Percentiles rank a stretch among this genome's conserved stretches.
phyloP scores from a whole-genome alignment of 1,140 invertebrate genomes.

The Drosophila sp. region DNA sequence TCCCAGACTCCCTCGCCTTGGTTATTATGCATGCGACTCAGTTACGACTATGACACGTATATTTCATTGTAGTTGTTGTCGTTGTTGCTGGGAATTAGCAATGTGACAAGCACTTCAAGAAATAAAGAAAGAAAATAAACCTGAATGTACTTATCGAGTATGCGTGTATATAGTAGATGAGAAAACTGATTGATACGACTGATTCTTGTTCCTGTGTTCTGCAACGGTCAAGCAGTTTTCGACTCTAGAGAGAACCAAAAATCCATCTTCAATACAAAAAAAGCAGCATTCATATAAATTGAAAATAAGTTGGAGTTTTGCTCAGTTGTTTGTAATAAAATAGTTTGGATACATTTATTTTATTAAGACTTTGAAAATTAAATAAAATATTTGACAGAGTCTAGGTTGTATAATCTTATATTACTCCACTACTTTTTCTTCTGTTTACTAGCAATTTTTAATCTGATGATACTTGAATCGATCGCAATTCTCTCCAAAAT shows the following conservation, averaged over 20 bases:
- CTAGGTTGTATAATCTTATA: no score
- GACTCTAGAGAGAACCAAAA: not conserved
- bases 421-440: no score
- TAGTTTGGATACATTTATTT: no score
- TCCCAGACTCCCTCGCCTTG: conserved; percentile 24
- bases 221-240: conserved; percentile 41
- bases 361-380: no score
- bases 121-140: not conserved
- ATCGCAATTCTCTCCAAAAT: no score
- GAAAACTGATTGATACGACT: conserved; percentile 43
- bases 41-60: conserved; percentile 49
- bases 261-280: not conserved
- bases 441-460: no score
- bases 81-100: conserved; percentile 74
- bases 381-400: no score
- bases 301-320: no score
- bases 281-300: conserved; percentile 8
- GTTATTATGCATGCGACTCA: conserved; percentile 59
- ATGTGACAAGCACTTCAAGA: conserved; percentile 38
- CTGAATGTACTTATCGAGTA: conserved; percentile 7
- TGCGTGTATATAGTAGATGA: not conserved
- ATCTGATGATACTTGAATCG: no score
- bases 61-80: conserved; percentile 13
- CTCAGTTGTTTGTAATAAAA: no score
- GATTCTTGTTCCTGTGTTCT: conserved; percentile 6